Base-by-base conservation (phyloP, 2,113 vertebrate species). In the Typhlomys cinereus region DNA sequence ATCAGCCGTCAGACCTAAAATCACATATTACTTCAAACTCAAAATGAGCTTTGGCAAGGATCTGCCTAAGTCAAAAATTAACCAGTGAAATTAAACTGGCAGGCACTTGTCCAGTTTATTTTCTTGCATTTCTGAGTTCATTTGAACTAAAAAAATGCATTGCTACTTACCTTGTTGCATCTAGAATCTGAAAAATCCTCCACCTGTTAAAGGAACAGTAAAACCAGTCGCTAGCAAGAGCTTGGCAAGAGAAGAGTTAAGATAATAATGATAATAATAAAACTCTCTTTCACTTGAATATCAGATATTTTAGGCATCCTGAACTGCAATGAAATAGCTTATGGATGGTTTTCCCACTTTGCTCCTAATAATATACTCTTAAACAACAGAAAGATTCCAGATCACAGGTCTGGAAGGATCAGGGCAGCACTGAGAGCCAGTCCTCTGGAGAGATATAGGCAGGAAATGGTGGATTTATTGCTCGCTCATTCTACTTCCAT, bases 381-480 rank as follows among this genome's bases (percentile, higher is more conserved):
- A 52, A 81, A 36, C 57, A 64, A 50, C 66, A 41, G 13, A 50
- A 25, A 54, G 7, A 70, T 67, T 73, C 41, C 9, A 39, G 93
- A 90, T 67, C 61, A 86, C 41, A 46, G 25, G 54, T 52, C 59
- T 50, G 6, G 75, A 64, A 66, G 9, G 39, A 54, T 3, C 54
- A 90, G 39, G 41, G 54, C 41, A 90, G 61, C 54, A 50, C 50
- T 59, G 64, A 36, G 0, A 92, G 79, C 57, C 91, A 96, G n/a
- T 84, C 89, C 44, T 92, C 74, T 78, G 90, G 73, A 93, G 95
- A 69, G 76, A 88, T 96, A 88, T 74, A 83, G 93, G 92, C 89
- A 96, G 92, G 96, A 96, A 97, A 97, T 97, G 96, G 97, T 97
- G 96, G 96, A 97, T 97, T 92, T 92, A 89, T 31, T 39, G 50